Evolutionary conservation across 2,797 vertebrate species (phyloP), one percentile per base, ranked within the genome.

Genomic region (Neomorphus geoffroyi): DNA sequence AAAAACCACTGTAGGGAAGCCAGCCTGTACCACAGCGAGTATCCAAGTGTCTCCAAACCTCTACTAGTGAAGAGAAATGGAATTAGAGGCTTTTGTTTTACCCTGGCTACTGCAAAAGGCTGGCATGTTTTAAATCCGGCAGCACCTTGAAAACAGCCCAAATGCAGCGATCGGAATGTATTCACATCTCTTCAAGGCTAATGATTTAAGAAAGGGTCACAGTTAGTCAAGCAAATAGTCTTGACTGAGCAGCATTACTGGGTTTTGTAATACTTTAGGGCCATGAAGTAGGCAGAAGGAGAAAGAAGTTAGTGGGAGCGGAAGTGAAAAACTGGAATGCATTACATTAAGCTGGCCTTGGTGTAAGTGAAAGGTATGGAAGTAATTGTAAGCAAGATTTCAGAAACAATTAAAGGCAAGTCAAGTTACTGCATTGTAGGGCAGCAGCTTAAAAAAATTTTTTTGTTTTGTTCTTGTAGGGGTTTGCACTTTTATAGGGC

Each of bases 1-100:
- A 99, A 98, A 98, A 99, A 30, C 98, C 98, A 33, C 97, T 98
- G 96, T 98, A 98, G 9, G 98, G 96, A 65, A 98, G 96, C 99
- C 99, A 99, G 80, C 92, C 98, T 0, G 46, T 32, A 23, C 96
- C 95, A 97, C 99, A 99, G 83, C 12, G 83, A 2, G 98, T 99
- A 48, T 98, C 97, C 60, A 97, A 96, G 83, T 99, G 98, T 12
- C 90, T 96, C 93, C 97, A 98, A 65, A 98, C 86, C 90, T 97
- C 99, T 99, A 97, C 30, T 3, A 65, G 69, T 3, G 37, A 82
- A 96, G 74, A 95, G 43, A 89, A 94, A 70, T 2, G 1, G n/a
- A 91, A 94, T 97, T 91, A 95, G 73, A 93, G 64, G 86, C 43
- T 72, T 96, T 71, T 80, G 86, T 69, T 91, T 93, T 54, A 92